Percentiles rank a stretch among this genome's conserved stretches.
Conservation (phyloP, 2,888 invertebrate genomes). For the Nycteola revayana region DNA sequence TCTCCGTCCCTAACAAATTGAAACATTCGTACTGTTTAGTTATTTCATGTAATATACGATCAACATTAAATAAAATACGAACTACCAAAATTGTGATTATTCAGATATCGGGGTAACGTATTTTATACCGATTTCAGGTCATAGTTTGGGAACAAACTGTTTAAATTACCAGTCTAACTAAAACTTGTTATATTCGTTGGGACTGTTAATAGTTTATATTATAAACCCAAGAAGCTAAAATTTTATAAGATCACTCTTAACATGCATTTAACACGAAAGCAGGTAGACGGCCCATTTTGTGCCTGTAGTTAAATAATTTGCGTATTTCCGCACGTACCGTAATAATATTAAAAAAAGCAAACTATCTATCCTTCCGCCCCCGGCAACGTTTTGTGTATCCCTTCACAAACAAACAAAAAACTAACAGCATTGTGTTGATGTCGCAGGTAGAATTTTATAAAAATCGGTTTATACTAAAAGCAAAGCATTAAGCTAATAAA, state of each 20-base stretch:
- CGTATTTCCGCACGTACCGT: constrained; percentile 65
- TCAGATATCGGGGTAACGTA: no score
- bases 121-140: no score
- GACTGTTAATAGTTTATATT: constrained; percentile 6
- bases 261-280: constrained; percentile 25
- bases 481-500: constrained; percentile 53
- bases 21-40: no score
- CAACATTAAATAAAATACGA: no score
- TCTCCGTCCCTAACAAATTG: no score
- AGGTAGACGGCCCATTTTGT: constrained; percentile 35
- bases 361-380: constrained; percentile 77
- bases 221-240: constrained; percentile 12
- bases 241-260: constrained; percentile 24
- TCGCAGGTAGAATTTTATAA: constrained; percentile 64
- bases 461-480: constrained; percentile 55
- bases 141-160: no score
- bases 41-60: no score
- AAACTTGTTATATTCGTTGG: no score
- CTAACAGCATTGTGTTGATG: constrained; percentile 61
- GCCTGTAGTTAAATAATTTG: constrained; percentile 55
- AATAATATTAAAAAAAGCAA: constrained; percentile 64
- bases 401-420: constrained; percentile 64
- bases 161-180: no score
- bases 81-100: no score
- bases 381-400: constrained; percentile 74